phyloP scores from a whole-genome alignment of 53 echinoderm and acorn worm genomes.

The Zoroaster sp. region DNA sequence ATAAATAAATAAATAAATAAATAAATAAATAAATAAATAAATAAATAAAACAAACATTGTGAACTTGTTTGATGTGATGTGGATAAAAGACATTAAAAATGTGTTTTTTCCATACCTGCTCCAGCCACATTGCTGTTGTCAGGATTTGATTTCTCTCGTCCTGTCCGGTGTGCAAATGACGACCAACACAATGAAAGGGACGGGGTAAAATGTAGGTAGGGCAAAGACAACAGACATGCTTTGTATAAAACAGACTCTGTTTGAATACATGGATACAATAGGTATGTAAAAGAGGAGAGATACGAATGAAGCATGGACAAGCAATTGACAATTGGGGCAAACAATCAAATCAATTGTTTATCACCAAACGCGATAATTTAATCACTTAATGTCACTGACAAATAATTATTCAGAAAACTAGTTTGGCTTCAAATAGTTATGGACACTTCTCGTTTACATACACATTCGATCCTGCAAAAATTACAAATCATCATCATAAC shows the following conservation, averaged over 20 bases:
- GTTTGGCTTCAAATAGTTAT: too few species aligned
- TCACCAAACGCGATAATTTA: too few species aligned
- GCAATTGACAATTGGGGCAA: neutral
- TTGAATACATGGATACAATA: neutral
- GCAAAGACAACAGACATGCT: slow-evolving; percentile 29
- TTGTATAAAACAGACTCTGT: neutral
- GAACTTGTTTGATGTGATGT: too few species aligned
- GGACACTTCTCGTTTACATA: neutral
- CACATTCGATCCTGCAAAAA: neutral
- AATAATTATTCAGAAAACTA: too few species aligned
- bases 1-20: too few species aligned
- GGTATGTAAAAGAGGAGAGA: neutral
- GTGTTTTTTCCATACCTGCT: slow-evolving; percentile 73
- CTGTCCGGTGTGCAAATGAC: slow-evolving; percentile 48
- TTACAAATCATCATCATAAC: neutral
- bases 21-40: too few species aligned
- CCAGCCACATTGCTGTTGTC: slow-evolving; percentile 80
- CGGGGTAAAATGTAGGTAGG: neutral
- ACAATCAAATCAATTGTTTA: too few species aligned
- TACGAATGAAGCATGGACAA: neutral
- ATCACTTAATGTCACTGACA: too few species aligned
- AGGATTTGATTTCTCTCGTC: slow-evolving; percentile 88
- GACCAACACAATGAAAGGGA: neutral
- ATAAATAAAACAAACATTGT: too few species aligned
- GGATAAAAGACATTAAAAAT: too few species aligned